Evolutionary conservation across 2,113 vertebrate species (phyloP), one percentile per base, ranked within the genome.

Genomic region (Caranx ignobilis): DNA sequence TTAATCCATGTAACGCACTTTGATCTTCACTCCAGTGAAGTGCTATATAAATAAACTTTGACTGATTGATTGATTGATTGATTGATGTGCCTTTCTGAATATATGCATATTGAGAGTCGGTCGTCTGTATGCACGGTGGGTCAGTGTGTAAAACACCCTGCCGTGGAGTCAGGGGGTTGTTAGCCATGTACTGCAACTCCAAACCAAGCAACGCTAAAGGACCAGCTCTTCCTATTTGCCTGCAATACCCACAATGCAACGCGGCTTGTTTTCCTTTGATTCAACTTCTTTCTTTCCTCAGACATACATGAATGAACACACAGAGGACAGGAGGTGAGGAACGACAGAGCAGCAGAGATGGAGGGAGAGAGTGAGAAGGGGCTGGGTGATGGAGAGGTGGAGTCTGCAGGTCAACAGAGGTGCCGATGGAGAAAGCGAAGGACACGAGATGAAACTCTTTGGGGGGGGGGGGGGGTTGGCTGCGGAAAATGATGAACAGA

Each of bases 401-500:
- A 60, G 31, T 50, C 9, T 0, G 21, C 1, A 37, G 73, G 71
- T 84, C 68, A 83, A 43, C 26, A 12, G 72, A 71, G 71, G 60
- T 39, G 45, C 37, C 47, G 74, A 32, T 41, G 68, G 7, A 62
- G 45, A 67, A 76, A 68, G 59, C 11, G 69, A 69, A 67, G 48
- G 72, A 73, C 56, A 47, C 26, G 65, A 65, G 41, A 67, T 2
- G 2, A 34, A 72, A 47, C 64, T 65, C 79, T 61, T 79, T 41
- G 39, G 57, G 68, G 77, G 39, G 39, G 0, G 39, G 45, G 43
- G 43, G 43, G 43, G 47, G 61, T 1, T 26, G 41, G 41, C 41
- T 69, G 21, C 34, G 54, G 66, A 81, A 65, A 86, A 77, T 39
- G 69, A 81, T 55, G n/a, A 89, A 84, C 85, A 88, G 83, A 88